Base-by-base conservation (phyloP, 1,140 invertebrate species). In the Sitodiplosis mosellana region DNA sequence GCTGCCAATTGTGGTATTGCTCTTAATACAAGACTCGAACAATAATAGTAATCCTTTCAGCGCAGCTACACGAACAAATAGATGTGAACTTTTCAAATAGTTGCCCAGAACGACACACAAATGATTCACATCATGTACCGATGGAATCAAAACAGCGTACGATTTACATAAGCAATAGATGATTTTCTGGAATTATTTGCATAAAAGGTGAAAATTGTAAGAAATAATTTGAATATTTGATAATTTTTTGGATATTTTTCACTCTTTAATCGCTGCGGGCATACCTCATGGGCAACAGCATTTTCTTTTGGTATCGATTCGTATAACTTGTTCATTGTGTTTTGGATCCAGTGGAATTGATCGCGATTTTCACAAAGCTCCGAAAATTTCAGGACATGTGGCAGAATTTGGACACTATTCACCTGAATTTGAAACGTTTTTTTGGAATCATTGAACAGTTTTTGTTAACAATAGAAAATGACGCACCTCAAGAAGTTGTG, bases 41-140 rank as follows among this genome's bases (percentile, higher is more conserved):
- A 90, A 60, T 61, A 84, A 87, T 6, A 87, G 64, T n/a, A 81
- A 62, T 1, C 84, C 84, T 58, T 83, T 75, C 17, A 89, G 60
- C 22, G 78, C 72, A 11, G 78, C 71, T 36, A 82, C 74, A 56
- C 76, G 72, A 66, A 54, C 44, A 59, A 55, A 76, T 69, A 52
- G 70, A 68, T 49, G 60, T 56, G 54, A 70, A 71, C 47, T 68
- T 63, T 51, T 71, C 50, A 48, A 67, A 56, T 43, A 73, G 53
- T 54, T 71, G 11, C 36, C 59, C 33, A 67, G 66, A 61, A 81
- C 75, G 62, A 50, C 17, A 42, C 54, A 59, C 53, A 63, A 52
- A 42, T 56, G 51, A 40, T 60, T 56, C 50, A 64, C 48, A 45
- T 64, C 61, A 6, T 51, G 49, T 37, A 54, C 46, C 44, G 60